A percentile compares a stretch with the other conserved stretches of the same genome.
These are phyloP conservation scores for Apostichopus californicus DNA, from an alignment of 35 echinoderm and acorn worm genomes.

Conservation along the genomic window DNA sequence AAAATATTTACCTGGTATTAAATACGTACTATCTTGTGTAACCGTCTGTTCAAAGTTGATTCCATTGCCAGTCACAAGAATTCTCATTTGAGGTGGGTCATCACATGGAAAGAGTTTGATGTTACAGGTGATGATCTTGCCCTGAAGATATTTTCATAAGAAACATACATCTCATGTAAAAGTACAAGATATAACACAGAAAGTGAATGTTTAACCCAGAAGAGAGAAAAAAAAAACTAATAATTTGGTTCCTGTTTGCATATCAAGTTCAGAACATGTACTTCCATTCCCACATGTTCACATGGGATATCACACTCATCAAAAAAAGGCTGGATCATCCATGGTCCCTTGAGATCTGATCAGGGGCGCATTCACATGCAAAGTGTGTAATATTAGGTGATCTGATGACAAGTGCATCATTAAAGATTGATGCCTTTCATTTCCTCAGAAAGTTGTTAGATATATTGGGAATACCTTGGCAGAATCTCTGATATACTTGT, in stretches of 20 bases:
- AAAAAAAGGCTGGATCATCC: not conserved
- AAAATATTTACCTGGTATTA: constrained; percentile 35
- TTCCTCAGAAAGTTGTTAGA: too few species aligned
- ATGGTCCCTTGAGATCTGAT: too few species aligned
- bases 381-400: too few species aligned
- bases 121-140: constrained; percentile 4
- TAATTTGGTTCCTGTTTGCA: not conserved
- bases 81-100: constrained; percentile 43
- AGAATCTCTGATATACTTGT: too few species aligned
- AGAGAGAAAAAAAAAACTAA: not conserved
- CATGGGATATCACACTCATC: not conserved
- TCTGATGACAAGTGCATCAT: too few species aligned
- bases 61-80: constrained; percentile 13
- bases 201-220: not conserved
- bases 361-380: too few species aligned
- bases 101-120: constrained; percentile 45
- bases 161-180: not conserved
- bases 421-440: too few species aligned
- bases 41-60: constrained; percentile 57
- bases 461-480: too few species aligned
- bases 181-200: not conserved
- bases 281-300: not conserved
- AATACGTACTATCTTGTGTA: constrained; percentile 33
- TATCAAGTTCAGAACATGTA: not conserved
- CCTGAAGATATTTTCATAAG: constrained; percentile 3